A percentile compares a stretch with the other conserved stretches of the same genome.
These are phyloP conservation scores for Argyresthia goedartella DNA, from an alignment of 2,888 invertebrate genomes.

Conservation along the genomic window DNA sequence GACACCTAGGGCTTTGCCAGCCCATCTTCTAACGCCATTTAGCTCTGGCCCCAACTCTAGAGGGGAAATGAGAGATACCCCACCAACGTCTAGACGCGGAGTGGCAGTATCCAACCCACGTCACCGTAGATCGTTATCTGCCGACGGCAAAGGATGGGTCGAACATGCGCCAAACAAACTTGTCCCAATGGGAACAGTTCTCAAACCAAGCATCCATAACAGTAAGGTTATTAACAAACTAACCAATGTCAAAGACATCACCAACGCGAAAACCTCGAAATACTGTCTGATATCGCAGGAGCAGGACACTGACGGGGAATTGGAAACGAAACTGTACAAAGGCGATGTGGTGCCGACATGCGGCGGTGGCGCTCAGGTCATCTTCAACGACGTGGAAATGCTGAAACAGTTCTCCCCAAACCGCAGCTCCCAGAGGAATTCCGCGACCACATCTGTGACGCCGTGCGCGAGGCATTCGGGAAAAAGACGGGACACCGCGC, in stretches of 20 bases:
- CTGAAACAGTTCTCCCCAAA: constrained; percentile 85
- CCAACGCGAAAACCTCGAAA: constrained; percentile 79
- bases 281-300: constrained; percentile 95
- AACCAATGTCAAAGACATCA: constrained; percentile 82
- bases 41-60: constrained; percentile 23
- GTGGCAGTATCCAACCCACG: constrained; percentile 78
- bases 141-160: constrained; percentile 83
- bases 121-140: constrained; percentile 86
- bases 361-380: constrained; percentile 95
- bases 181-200: constrained; percentile 88
- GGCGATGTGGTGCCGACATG: constrained; percentile 94
- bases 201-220: constrained; percentile 87
- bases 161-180: constrained; percentile 88
- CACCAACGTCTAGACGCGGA: constrained; percentile 65
- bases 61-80: constrained; percentile 34
- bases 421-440: constrained; percentile 33
- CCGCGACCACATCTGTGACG: constrained; percentile 27
- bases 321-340: constrained; percentile 94
- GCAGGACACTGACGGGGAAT: constrained; percentile 90
- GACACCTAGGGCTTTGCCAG: constrained; percentile 54
- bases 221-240: constrained; percentile 88
- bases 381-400: constrained; percentile 95
- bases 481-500: constrained; percentile 46
- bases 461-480: constrained; percentile 53
- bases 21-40: constrained; percentile 55